phyloP scores from a whole-genome alignment of 2,888 invertebrate genomes.

The Clepsis dumicolana region DNA sequence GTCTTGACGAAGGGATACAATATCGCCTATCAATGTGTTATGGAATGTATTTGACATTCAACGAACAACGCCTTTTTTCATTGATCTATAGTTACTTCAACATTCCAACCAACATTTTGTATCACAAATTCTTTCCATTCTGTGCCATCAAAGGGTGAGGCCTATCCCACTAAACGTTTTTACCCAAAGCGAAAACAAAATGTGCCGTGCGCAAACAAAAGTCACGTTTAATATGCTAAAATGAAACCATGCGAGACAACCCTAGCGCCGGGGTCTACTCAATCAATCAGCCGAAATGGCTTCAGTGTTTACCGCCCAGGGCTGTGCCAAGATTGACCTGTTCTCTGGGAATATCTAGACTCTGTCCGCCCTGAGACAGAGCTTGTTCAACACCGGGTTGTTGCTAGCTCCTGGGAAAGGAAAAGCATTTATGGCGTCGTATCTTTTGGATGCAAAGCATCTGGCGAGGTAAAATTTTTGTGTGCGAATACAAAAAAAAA shows the following conservation, averaged over 20 bases:
- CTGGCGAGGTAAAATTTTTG: background rate
- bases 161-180: background rate
- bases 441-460: background rate
- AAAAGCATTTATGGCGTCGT: conserved; percentile 12
- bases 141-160: too few species aligned
- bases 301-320: conserved; percentile 56
- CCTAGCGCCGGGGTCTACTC: conserved; percentile 44
- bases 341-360: conserved; percentile 56
- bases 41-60: too few species aligned
- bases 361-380: conserved; percentile 45
- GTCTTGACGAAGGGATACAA: too few species aligned
- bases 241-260: conserved; percentile 20
- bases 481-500: background rate
- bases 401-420: conserved; percentile 11
- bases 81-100: too few species aligned
- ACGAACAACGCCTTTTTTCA: too few species aligned
- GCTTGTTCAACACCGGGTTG: conserved; percentile 14
- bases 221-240: conserved; percentile 10
- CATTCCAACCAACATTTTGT: too few species aligned
- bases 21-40: too few species aligned
- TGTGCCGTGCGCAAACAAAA: background rate
- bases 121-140: too few species aligned
- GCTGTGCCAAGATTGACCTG: conserved; percentile 63
- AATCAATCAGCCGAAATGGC: conserved; percentile 64
- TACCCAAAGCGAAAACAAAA: background rate